phyloP scores from a whole-genome alignment of 2,113 vertebrate species.

The Myrmecobius fasciatus region DNA sequence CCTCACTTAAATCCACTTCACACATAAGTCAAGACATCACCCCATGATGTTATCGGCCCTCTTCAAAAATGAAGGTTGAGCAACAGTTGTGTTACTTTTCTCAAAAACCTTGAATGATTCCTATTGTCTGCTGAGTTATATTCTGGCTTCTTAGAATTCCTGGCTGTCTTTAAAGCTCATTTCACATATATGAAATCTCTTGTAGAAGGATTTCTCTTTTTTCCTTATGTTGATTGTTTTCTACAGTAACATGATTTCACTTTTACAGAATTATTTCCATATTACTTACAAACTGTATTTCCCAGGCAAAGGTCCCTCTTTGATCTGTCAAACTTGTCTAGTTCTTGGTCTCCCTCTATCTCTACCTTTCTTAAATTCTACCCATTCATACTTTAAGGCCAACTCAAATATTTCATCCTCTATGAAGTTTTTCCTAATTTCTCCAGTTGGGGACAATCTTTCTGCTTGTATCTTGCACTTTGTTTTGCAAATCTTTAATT shows the following conservation, averaged over 20 bases:
- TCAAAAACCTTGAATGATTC: neutral
- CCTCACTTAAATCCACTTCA: too few species aligned
- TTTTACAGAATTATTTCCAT: neutral
- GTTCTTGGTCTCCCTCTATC: neutral
- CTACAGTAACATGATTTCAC: neutral
- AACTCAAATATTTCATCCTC: neutral
- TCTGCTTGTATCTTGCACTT: neutral
- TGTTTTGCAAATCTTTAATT: neutral
- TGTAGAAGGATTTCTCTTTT: neutral
- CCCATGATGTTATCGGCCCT: too few species aligned
- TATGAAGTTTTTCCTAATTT: neutral
- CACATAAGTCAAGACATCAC: too few species aligned
- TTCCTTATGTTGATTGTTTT: neutral
- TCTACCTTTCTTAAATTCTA: neutral
- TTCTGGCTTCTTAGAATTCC: too few species aligned
- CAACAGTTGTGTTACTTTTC: neutral
- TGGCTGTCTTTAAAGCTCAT: too few species aligned
- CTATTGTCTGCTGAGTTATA: neutral
- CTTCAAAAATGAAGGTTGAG: too few species aligned
- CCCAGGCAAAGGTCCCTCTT: neutral
- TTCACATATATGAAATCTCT: too few species aligned
- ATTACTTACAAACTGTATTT: neutral
- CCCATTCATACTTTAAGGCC: neutral
- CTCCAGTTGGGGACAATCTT: neutral
- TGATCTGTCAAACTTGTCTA: neutral